Evolutionary conservation across 2,797 vertebrate genomes (phyloP), one percentile per base, ranked within the genome.

Genomic region (Cynopterus sphinx): DNA sequence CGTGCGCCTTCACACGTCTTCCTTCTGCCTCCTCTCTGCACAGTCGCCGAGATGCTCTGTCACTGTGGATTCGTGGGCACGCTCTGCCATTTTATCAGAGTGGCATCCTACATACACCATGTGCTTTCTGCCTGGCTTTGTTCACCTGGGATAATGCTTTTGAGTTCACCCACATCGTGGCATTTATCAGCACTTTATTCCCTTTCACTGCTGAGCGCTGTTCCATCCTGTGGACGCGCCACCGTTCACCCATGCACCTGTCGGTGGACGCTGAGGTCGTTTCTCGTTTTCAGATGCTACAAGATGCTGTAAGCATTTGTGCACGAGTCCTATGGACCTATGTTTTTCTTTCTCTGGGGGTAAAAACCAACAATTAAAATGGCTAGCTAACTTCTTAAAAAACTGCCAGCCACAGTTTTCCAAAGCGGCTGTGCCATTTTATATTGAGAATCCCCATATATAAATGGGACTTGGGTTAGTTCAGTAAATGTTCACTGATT

Each of bases 181-280:
- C 39, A 0, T 12, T 59, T 13, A 8, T 43, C 49, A 33, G 28
- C 24, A 1, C 5, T 49, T 22, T 24, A 0, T 8, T 8, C 46
- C 22, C 68, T 28, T 49, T 26, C 22, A 7, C 26, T n/a, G 19
- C 49, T 26, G 41, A 17, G 70, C 57, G 3, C 16, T 3, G 15
- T 13, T 59, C 67, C 16, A 0, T 24, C 39, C 1, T 3, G 2
- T 39, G 33, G 73, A 24, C 31, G 0, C 2, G 15, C 39, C 33
- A 2, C 83, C 13, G 49, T 9, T 22, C 11, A 4, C 21, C 36
- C 2, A 0, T 19, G 53, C 36, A 31, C 17, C 53, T 71, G 15
- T 13, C 17, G 33, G 10, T 46, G 63, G 21, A 7, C 36, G 10
- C 24, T 28, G 21, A 19, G 13, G 9, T 70, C 5, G 16, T 9